Percentiles rank a stretch among this genome's conserved stretches.
phyloP scores from a whole-genome alignment of 2,113 vertebrate species.

The Sus scrofa region DNA sequence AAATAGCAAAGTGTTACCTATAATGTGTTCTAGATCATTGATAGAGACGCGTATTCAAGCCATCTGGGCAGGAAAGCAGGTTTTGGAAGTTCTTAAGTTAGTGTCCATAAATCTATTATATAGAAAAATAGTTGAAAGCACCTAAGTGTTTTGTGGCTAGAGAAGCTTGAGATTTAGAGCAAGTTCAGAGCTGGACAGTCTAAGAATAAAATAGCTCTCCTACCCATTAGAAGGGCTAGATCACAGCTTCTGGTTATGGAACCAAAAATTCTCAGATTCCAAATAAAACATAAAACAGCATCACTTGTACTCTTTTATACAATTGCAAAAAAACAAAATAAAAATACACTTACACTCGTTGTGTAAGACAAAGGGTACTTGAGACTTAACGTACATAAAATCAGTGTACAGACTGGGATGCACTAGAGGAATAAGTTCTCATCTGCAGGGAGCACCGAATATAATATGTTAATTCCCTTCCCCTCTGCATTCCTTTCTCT shows the following conservation, averaged over 20 bases:
- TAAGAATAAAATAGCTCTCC: not conserved
- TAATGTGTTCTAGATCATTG: not conserved
- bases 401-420: not conserved
- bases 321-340: not conserved
- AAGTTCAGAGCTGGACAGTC: not conserved
- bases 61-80: not conserved
- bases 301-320: not conserved
- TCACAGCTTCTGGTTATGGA: not conserved
- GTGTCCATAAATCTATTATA: not conserved
- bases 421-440: not conserved
- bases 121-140: constrained; percentile 13
- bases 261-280: not conserved
- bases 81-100: not conserved
- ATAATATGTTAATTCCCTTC: fast-evolving
- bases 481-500: not conserved
- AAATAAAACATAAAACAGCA: not conserved
- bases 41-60: not conserved
- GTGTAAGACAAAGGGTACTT: not conserved
- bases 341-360: not conserved
- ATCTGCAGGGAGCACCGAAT: not conserved
- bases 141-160: not conserved
- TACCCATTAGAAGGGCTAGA: not conserved
- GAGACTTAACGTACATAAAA: not conserved
- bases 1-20: not conserved
- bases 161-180: not conserved